A percentile compares a stretch with the other conserved stretches of the same genome.
Conservation (phyloP, 2,888 invertebrate genomes). For the Synergus umbraculus region DNA sequence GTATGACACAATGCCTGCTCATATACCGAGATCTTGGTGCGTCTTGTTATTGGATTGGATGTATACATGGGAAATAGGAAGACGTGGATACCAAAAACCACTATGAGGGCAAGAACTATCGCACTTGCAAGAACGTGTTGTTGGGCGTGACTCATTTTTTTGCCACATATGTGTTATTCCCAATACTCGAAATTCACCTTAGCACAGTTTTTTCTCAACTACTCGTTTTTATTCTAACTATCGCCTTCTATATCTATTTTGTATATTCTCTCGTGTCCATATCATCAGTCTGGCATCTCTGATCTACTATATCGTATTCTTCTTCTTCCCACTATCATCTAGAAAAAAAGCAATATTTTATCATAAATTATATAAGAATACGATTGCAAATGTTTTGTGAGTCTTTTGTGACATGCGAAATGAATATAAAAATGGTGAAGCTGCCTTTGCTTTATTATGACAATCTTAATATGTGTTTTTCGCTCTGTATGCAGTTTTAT, state of each 20-base stretch:
- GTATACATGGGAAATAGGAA: constrained; percentile 81
- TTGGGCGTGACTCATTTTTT: constrained; percentile 79
- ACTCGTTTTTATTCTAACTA: constrained; percentile 50
- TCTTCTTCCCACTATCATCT: constrained; percentile 72
- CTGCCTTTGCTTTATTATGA: too few species aligned
- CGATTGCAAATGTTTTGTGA: too few species aligned
- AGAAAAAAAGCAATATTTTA: background rate
- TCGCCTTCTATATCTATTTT: constrained; percentile 54
- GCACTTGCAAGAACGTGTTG: constrained; percentile 81
- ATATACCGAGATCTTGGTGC: constrained; percentile 78
- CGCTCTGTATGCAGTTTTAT: too few species aligned
- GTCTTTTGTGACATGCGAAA: too few species aligned
- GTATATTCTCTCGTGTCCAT: too few species aligned
- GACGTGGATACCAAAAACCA: constrained; percentile 81
- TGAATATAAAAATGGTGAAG: too few species aligned
- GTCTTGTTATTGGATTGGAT: constrained; percentile 73
- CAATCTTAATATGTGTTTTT: too few species aligned
- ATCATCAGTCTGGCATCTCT: constrained; percentile 72
- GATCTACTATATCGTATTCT: constrained; percentile 73
- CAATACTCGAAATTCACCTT: constrained; percentile 52
- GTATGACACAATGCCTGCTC: constrained; percentile 80
- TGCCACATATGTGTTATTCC: constrained; percentile 49
- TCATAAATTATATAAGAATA: background rate
- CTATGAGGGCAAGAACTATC: constrained; percentile 80
- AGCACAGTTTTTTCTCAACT: constrained; percentile 45